phyloP scores from a whole-genome alignment of 2,113 vertebrate species.

The Clarias gariepinus region DNA sequence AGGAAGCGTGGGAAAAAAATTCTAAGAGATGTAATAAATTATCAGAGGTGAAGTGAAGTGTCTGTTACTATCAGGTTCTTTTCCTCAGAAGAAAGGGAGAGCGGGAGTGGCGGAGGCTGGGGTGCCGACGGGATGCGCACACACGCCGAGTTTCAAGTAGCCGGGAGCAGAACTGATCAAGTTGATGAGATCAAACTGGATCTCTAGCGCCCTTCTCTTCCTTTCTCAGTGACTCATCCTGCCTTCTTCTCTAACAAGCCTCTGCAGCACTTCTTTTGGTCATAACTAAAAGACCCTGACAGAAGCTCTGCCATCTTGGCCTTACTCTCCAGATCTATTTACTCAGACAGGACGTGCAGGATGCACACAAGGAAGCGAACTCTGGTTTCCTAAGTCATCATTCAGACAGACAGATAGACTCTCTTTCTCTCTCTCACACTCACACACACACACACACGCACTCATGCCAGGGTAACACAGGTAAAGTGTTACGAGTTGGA shows the following conservation, averaged over 20 bases:
- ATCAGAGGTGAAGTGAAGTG: not conserved
- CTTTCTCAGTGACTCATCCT: conserved; percentile 41
- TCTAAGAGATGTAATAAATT: not conserved
- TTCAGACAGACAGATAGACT: not conserved
- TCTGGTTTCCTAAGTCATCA: not conserved
- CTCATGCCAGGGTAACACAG: not conserved
- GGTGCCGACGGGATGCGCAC: not conserved
- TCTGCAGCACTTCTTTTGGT: conserved; percentile 39
- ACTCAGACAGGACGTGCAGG: not conserved
- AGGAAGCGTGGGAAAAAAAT: not conserved
- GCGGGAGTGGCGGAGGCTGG: not conserved
- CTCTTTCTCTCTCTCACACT: not conserved
- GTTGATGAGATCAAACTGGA: conserved; percentile 67
- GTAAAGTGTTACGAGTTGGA: conserved; percentile 36
- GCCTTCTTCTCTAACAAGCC: conserved; percentile 32
- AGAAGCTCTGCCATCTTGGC: conserved; percentile 41
- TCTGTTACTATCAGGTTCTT: not conserved
- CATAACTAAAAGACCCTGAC: conserved; percentile 40
- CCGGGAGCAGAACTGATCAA: conserved; percentile 60
- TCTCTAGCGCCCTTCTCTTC: conserved; percentile 34
- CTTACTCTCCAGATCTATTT: not conserved
- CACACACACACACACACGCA: not conserved
- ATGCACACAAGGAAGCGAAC: not conserved
- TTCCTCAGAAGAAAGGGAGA: not conserved
- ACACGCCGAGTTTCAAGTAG: conserved; percentile 25